phyloP scores from a whole-genome alignment of 2,888 invertebrate species.

The Mythimna pallens region DNA sequence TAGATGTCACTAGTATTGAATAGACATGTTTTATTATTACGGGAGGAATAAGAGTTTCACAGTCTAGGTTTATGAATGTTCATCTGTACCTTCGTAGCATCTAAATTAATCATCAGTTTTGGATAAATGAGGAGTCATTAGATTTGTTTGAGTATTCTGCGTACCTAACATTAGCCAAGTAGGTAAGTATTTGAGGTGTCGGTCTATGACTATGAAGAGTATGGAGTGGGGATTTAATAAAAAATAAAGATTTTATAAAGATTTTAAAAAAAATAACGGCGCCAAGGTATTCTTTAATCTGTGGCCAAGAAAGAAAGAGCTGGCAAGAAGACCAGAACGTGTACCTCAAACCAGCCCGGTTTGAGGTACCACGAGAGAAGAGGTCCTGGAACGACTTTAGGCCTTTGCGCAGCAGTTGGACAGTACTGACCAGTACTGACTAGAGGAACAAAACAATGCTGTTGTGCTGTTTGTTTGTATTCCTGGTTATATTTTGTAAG shows the following conservation, averaged over 20 bases:
- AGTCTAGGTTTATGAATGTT: not conserved
- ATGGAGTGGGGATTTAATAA: no score
- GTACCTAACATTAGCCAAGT: no score
- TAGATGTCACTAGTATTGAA: constrained; percentile 19
- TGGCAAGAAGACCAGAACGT: no score
- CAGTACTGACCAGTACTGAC: no score
- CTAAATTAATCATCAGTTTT: not conserved
- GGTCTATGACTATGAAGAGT: no score
- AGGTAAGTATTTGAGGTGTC: no score
- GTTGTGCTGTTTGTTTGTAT: not conserved
- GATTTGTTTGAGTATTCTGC: no score
- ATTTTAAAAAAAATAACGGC: no score
- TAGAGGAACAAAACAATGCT: not conserved
- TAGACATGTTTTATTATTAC: not conserved
- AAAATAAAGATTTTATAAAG: no score
- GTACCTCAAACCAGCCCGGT: not conserved
- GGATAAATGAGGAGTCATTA: not conserved
- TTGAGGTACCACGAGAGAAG: not conserved
- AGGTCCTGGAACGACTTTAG: not conserved
- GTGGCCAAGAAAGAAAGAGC: no score
- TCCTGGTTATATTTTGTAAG: not conserved
- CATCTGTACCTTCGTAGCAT: not conserved
- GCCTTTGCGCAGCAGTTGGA: not conserved
- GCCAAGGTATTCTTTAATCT: no score
- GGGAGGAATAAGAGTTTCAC: not conserved